Base-by-base conservation (phyloP, 2,888 invertebrate genomes). In the Leptinotarsa tumamoca region DNA sequence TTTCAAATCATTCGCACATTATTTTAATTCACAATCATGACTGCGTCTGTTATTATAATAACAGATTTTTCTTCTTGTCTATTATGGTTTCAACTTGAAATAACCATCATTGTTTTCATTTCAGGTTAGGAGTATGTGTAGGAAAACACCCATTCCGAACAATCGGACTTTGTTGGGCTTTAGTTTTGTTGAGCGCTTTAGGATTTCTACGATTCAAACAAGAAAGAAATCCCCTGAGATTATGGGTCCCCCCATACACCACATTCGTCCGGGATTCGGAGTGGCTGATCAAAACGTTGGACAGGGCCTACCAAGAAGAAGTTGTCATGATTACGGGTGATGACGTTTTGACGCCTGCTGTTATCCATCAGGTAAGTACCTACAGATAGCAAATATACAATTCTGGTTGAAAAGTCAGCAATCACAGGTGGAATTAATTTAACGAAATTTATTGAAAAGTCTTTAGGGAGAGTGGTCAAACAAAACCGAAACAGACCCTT, bases 191-290 rank as follows among this genome's bases (percentile, higher is more conserved):
- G 18, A 92, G 93, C 84, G 89, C 91, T 72, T 85, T 91, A 75
- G 94, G 95, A 52, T 89, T 94, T 70, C 84, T 92, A 33, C 89
- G 90, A 81, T 94, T 95, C 87, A 90, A 91, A 77, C 92, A 93
- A 86, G 95, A 95, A 88, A 94, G 92, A 84, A 93, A 94, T 87
- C 94, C 95, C 0, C 87, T 94, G 83, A 93, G 93, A 83, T 87
- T 95, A 80, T 95, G 95, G 95, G 92, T 95, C 27, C 94, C 94
- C 15, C 92, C 92, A 61, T 91, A 93, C 61, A 94, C 94, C 0
- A 91, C 93, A 77, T 95, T 94, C 85, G 90, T 91, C 58, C 86
- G 88, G 79, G 93, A 94, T 81, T 93, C 94, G 4, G 91, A 94
- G 83, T 95, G 95, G 94, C 90, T 94, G 75, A 91, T 94, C 85